Evolutionary conservation across 2,888 invertebrate genomes (phyloP), one percentile per base, ranked within the genome.

Genomic region (Acleris cristana): DNA sequence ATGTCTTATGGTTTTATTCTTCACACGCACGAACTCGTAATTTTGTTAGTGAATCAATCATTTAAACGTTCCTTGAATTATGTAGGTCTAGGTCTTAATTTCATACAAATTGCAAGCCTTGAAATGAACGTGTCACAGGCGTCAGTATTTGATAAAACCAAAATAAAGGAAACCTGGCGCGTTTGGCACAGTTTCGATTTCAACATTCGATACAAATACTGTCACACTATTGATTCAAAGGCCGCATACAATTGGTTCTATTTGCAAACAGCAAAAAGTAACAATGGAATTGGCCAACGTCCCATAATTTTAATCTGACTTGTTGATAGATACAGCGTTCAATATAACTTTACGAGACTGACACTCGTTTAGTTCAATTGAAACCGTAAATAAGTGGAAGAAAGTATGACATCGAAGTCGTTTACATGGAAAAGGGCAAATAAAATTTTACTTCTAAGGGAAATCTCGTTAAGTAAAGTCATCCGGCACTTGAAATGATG

Each of bases 211-310:
- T 59, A 64, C 61, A 5, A 69, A 63, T 54, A 53, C 34, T 60
- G 64, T 70, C 68, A 54, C 70, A 64, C 61, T 64, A 53, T 62
- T 52, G 54, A 58, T 51, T 52, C 61, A 59, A 63, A 69, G 54
- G 55, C 49, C 58, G 64, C 44, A 64, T 49, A 64, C 69, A 60
- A 59, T 60, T 65, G 59, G 51, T 63, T 64, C 44, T 65, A 70
- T 71, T 71, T 63, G 65, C 67, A 53, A 65, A 70, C 65, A 40
- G 68, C 70, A 70, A 70, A 71, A 71, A 71, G 57, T 40, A 55
- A 71, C 71, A 71, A 70, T 70, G 49, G 62, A 52, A 64, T 70
- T 70, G 64, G 58, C 58, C 64, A 70, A 70, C 64, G 57, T 63
- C 65, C 56, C 54, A 56, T 45, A 19, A 67, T 63, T 48, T 48